Conservation (phyloP, 1,140 invertebrate genomes). For the Drosophila repleta region DNA sequence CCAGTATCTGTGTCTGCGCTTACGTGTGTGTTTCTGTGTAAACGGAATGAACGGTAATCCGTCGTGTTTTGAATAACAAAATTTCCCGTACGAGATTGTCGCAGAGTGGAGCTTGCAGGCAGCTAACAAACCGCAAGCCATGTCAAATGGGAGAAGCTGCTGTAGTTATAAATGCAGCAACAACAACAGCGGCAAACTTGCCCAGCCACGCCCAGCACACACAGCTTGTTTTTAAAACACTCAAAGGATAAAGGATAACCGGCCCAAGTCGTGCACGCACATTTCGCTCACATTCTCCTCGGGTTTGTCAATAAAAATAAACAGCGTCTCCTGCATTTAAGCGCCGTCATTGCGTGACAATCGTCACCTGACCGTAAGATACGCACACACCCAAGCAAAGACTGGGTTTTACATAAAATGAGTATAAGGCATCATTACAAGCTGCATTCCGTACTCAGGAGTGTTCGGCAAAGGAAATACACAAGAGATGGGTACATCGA, state of each 20-base stretch:
- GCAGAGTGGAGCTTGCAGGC: slow-evolving; percentile 66
- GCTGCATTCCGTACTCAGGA: slow-evolving; percentile 4
- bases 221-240: slow-evolving; percentile 62
- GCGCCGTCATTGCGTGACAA: slow-evolving; percentile 70
- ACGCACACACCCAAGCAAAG: not conserved
- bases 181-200: slow-evolving; percentile 47
- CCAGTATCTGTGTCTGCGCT: slow-evolving; percentile 5
- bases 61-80: slow-evolving; percentile 82
- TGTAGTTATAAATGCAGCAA: slow-evolving; percentile 53
- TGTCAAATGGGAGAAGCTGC: slow-evolving; percentile 70
- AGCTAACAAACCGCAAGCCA: slow-evolving; percentile 78
- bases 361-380: slow-evolving; percentile 59
- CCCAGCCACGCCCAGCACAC: slow-evolving; percentile 57
- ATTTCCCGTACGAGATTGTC: slow-evolving; percentile 75
- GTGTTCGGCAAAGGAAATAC: not conserved
- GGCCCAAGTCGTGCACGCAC: slow-evolving; percentile 62
- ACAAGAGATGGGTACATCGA: not conserved
- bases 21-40: slow-evolving; percentile 41
- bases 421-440: slow-evolving; percentile 1
- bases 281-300: slow-evolving; percentile 71
- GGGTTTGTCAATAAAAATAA: slow-evolving; percentile 76
- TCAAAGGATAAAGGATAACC: slow-evolving; percentile 70
- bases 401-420: not conserved
- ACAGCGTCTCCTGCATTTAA: slow-evolving; percentile 58
- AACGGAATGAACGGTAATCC: slow-evolving; percentile 81